Base-by-base conservation (phyloP, 2,888 invertebrate species). In the Volucella inflata region DNA sequence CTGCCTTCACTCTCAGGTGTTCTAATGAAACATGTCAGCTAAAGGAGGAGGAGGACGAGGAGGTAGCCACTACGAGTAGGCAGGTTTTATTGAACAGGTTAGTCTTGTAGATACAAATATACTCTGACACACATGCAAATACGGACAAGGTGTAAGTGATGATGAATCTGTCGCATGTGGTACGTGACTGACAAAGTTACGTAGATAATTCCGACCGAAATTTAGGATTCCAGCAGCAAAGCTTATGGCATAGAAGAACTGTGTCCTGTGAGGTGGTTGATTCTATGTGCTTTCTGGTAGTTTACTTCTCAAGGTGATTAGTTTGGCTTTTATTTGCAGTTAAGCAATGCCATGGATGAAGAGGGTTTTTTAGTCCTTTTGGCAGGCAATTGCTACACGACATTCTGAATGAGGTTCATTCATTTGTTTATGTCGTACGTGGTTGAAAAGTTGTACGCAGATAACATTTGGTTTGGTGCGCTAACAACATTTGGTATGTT, bases 1-100 rank as follows among this genome's bases (percentile, higher is more conserved):
- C 53, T 55, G 51, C 62, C 67, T 72, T 65, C 59, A 79, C 59
- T 59, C 51, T 44, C 78, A 59, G 72, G 50, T 72, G 59, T 72
- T 72, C 59, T 79, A 79, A 79, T 79, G 78, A 79, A 71, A 79
- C 64, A 79, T 72, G 78, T 64, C 71, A 67, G 57, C 57, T 38
- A n/a, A 30, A n/a, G 36, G 21, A 38, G n/a, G 55, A n/a, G n/a
- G n/a, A n/a, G n/a, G n/a, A n/a, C n/a, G n/a, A n/a, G n/a, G n/a
- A n/a, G n/a, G n/a, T n/a, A n/a, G n/a, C n/a, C n/a, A n/a, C n/a
- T n/a, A n/a, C n/a, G n/a, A n/a, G n/a, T n/a, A n/a, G n/a, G n/a
- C n/a, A n/a, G 30, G 48, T 46, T 14, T 6, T 44, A 12, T 17
- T 42, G 16, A 30, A 36, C n/a, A 10, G 36, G 4, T n/a, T 4